These are phyloP conservation scores for Netta rufina DNA, from an alignment of 2,797 vertebrate genomes.

Conservation along the genomic window DNA sequence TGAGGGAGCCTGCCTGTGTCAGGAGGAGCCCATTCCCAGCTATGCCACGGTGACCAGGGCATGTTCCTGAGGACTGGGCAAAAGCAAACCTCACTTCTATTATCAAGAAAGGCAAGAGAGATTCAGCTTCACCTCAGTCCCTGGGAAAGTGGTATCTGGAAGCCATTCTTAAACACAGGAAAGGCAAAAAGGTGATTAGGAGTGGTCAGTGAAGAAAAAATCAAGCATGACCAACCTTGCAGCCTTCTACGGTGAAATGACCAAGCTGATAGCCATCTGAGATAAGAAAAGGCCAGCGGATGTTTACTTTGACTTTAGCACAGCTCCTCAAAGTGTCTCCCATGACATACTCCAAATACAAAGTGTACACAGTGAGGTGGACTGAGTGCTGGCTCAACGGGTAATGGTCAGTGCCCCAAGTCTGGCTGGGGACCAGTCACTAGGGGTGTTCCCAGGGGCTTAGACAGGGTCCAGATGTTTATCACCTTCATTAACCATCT, in stretches of 20 bases:
- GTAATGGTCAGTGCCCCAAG: not conserved
- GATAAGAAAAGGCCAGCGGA: not conserved
- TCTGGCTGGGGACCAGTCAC: not conserved
- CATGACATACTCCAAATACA: not conserved
- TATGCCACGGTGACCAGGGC: rapidly evolving
- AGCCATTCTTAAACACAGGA: not conserved
- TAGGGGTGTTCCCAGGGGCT: not conserved
- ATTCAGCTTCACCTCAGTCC: not conserved
- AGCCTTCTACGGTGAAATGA: not conserved
- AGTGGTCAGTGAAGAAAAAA: not conserved
- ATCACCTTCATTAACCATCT: not conserved
- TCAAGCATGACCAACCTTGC: not conserved
- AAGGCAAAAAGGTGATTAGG: not conserved
- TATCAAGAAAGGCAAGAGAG: not conserved
- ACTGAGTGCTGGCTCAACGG: not conserved
- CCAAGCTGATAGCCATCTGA: not conserved
- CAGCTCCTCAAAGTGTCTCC: not conserved
- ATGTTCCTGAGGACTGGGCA: not conserved
- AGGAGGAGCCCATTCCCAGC: not conserved
- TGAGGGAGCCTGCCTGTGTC: not conserved
- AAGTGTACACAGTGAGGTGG: too few species aligned
- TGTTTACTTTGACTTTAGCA: not conserved
- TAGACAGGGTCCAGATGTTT: rapidly evolving
- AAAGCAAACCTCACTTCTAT: not conserved
- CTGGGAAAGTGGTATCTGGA: not conserved